phyloP scores from a whole-genome alignment of 2,113 vertebrate species.

The Pedionomus torquatus region DNA sequence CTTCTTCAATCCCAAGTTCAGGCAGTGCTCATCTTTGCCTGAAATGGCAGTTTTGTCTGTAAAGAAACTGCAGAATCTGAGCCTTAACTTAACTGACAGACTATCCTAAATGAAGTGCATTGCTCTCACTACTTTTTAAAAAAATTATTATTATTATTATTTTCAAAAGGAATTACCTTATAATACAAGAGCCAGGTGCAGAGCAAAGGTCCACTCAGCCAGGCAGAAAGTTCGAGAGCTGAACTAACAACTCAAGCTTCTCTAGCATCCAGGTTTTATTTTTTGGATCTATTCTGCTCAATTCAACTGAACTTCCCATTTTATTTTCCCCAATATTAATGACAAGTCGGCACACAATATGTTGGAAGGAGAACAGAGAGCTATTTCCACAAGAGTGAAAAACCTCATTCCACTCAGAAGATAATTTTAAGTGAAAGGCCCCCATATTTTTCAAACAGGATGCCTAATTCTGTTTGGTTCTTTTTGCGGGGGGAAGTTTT shows the following conservation, averaged over 20 bases:
- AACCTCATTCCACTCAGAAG: not conserved
- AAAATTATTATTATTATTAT: not conserved
- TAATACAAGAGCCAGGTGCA: not conserved
- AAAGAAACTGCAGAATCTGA: not conserved
- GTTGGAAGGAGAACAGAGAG: not conserved
- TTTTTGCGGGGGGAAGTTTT: not conserved
- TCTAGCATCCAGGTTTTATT: not conserved
- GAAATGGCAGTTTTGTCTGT: not conserved
- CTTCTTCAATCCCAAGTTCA: not conserved
- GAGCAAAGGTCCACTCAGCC: not conserved
- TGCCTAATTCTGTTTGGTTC: not conserved
- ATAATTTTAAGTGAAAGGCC: not conserved
- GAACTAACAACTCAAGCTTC: not conserved
- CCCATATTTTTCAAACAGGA: not conserved
- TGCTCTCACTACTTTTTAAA: not conserved
- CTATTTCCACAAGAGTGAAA: not conserved
- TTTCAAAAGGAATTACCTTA: not conserved
- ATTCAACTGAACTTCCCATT: not conserved
- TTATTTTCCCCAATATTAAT: not conserved
- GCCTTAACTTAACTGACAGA: not conserved
- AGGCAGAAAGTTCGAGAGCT: not conserved
- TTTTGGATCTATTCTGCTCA: not conserved
- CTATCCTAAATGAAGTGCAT: not conserved
- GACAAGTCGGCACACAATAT: not conserved
- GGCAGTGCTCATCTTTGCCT: not conserved